These are phyloP conservation scores for Urocyon cinereoargenteus DNA, from an alignment of 2,797 vertebrate genomes.

Conservation along the genomic window DNA sequence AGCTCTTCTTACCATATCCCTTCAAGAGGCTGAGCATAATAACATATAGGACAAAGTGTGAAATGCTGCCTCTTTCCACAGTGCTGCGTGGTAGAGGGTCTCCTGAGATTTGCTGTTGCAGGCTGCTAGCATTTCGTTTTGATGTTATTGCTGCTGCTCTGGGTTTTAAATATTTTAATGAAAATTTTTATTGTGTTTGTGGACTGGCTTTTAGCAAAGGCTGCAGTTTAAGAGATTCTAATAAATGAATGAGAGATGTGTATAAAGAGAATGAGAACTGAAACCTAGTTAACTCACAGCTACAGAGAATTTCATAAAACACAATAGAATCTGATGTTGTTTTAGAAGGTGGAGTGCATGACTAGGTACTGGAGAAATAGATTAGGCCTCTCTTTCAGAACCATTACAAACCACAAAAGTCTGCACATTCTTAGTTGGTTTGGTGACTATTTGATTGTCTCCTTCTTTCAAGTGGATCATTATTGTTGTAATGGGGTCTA, in stretches of 20 bases:
- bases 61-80: conserved; percentile 23
- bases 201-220: conserved; percentile 71
- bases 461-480: not conserved
- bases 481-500: not conserved
- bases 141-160: conserved; percentile 73
- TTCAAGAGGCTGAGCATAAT: conserved; percentile 12
- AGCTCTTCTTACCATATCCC: not conserved
- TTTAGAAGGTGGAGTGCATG: not conserved
- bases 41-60: conserved; percentile 46
- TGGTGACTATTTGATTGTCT: not conserved
- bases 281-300: not conserved
- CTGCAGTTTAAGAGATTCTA: conserved; percentile 67
- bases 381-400: not conserved
- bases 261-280: conserved; percentile 67
- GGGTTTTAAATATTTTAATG: conserved; percentile 83
- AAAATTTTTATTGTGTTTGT: conserved; percentile 81
- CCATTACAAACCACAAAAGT: not conserved
- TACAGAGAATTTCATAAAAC: conserved; percentile 38
- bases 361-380: not conserved
- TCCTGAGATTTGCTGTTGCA: conserved; percentile 61
- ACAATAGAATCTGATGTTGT: not conserved
- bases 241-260: conserved; percentile 59
- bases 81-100: not conserved
- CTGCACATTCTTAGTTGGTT: not conserved
- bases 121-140: conserved; percentile 62